These are phyloP conservation scores for Eilema griseolum DNA, from an alignment of 2,888 invertebrate species.

Conservation along the genomic window DNA sequence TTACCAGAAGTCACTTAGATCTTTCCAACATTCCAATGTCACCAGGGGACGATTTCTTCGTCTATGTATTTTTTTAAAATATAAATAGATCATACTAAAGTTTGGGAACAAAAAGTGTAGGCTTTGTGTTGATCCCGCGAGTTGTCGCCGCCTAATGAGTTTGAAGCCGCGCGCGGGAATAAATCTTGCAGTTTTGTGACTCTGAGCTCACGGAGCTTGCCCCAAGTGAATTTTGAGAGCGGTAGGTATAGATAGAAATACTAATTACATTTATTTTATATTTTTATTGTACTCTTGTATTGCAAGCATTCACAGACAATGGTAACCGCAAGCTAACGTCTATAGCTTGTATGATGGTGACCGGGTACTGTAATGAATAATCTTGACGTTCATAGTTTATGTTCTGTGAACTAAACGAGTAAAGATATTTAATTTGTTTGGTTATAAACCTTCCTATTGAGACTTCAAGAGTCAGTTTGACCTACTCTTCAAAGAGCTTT, in stretches of 20 bases:
- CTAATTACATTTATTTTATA: too few relatives aligned
- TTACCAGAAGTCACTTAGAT: not conserved
- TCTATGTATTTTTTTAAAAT: not conserved
- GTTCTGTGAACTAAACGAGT: too few relatives aligned
- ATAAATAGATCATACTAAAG: conserved; percentile 12
- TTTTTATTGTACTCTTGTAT: too few relatives aligned
- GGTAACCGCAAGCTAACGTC: too few relatives aligned
- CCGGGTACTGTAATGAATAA: too few relatives aligned
- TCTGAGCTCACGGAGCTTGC: conserved; percentile 55
- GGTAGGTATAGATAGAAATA: too few relatives aligned
- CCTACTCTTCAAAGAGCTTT: not conserved
- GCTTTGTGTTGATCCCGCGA: conserved; percentile 61
- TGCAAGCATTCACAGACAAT: too few relatives aligned
- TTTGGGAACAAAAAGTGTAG: conserved; percentile 21
- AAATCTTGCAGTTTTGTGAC: conserved; percentile 76
- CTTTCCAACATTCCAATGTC: not conserved
- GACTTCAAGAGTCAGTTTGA: too few relatives aligned
- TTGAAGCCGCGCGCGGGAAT: conserved; percentile 70
- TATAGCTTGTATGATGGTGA: too few relatives aligned
- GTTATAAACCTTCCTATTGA: not conserved
- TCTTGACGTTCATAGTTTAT: too few relatives aligned
- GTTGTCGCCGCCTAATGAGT: conserved; percentile 73
- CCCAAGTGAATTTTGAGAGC: conserved; percentile 31
- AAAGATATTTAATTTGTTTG: not conserved
- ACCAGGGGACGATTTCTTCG: not conserved